Base-by-base conservation (phyloP, 2,113 vertebrate genomes). In the Pampusana beccarii region DNA sequence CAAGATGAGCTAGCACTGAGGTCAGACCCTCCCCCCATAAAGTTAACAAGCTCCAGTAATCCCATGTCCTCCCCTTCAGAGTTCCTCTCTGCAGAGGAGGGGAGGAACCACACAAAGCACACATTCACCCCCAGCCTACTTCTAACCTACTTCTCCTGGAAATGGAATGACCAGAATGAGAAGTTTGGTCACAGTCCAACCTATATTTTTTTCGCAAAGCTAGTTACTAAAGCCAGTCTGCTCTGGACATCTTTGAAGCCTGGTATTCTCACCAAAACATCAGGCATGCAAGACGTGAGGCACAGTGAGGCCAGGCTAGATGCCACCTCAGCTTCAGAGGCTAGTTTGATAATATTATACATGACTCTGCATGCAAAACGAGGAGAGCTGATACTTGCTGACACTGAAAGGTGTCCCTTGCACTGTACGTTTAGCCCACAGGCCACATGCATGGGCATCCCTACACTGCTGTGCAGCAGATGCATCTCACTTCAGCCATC, bases 131-230 rank as follows among this genome's bases (percentile, higher is more conserved):
- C 21, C 92, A 86, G 58, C 62, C 92, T 80, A 77, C 71, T 86
- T 75, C 57, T 86, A 93, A 86, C 67, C 86, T 80, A 36, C 77
- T 95, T 97, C 92, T 90, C 65, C 79, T 86, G 80, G 77, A 88
- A 96, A 86, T 5, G 51, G 80, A 93, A 95, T 86, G 72, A 92
- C 72, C 86, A 95, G 91, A 94, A 92, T 91, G 88, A 93, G 61
- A 54, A 78, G 60, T 40, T 38, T 93, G 83, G 80, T 94, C 56
- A 42, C 33, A 74, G 48, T 80, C 83, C 75, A 80, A 64, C 25
- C 51, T 56, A 10, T n/a, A 34, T 50, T 56, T 57, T 54, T 72
- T 94, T 92, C 28, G 5, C 36, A 80, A 66, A 90, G 80, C 29
- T 4, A 53, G 40, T 36, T 38, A 64, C 26, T 53, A 85, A 74